phyloP scores from a whole-genome alignment of 2,797 vertebrate species.

The Enteromius trimaculatus region DNA sequence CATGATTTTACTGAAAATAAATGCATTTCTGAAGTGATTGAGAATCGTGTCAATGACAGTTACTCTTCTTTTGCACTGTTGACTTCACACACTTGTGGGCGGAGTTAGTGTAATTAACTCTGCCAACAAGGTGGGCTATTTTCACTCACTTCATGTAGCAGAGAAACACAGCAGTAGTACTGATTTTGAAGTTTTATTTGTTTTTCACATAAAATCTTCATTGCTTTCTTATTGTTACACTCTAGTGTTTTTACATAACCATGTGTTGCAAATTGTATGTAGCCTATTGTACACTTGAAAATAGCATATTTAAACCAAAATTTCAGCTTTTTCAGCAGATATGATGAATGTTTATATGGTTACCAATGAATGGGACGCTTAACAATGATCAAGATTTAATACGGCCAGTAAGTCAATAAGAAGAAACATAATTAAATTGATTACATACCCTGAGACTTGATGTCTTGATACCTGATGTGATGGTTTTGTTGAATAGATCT shows the following conservation, averaged over 20 bases:
- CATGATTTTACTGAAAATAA: too few species aligned
- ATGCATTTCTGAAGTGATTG: too few species aligned
- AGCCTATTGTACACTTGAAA: too few species aligned
- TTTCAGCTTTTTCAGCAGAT: not conserved
- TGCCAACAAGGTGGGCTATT: too few species aligned
- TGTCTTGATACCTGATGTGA: conserved; percentile 43
- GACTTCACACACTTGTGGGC: too few species aligned
- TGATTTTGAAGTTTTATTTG: not conserved
- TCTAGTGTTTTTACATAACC: not conserved
- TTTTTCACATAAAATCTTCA: not conserved
- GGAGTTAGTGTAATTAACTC: too few species aligned
- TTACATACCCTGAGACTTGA: conserved; percentile 57
- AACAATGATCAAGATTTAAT: not conserved
- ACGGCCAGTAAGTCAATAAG: too few species aligned
- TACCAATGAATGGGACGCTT: too few species aligned
- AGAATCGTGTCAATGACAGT: too few species aligned
- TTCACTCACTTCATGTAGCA: not conserved
- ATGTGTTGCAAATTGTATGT: not conserved
- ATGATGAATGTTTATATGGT: too few species aligned
- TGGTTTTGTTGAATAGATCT: conserved; percentile 42
- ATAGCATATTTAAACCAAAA: not conserved
- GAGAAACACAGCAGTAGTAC: not conserved
- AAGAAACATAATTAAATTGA: not conserved
- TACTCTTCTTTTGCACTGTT: too few species aligned
- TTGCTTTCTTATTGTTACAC: not conserved